Base-by-base conservation (phyloP, 1,140 invertebrate genomes). In the Probaryconus sp. region DNA sequence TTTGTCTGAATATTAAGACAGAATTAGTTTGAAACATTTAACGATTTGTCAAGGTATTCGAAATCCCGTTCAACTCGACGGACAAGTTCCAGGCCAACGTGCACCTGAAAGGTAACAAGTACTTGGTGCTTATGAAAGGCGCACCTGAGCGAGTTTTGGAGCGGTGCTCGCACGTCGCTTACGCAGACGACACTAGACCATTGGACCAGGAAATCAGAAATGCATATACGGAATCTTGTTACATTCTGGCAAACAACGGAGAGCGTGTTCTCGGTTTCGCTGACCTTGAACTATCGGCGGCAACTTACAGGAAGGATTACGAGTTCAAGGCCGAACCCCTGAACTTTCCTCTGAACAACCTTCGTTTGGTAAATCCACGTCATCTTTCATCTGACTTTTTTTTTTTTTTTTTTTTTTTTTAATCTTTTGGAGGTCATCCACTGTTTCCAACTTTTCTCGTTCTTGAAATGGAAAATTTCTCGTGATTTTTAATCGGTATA, bases 121-220 rank as follows among this genome's bases (percentile, higher is more conserved):
- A 83, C 80, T 68, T 95, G 4, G 78, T 96, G 24, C 92, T 94
- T 60, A 95, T 96, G 93, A 96, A 97, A 87, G 96, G 95, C 3
- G 96, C 96, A 38, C 95, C 96, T 1, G 96, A 97, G 86, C 88
- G 92, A 38, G 94, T 97, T 79, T 85, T 96, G 11, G 92, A 94
- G 43, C 89, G 92, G 10, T 96, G 94, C 80, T 85, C 89, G n/a
- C 92, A 90, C 1, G 91, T 94, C 74, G 93, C 28, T 92, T 93
- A 94, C 9, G 35, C 10, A 9, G 2, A 45, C 37, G 67, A 63
- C 17, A 77, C 74, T n/a, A 64, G 45, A 67, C 35, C 61, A 40
- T 17, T 79, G 11, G 68, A 67, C 11, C 45, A 79, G 17, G 58
- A 70, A 40, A 72, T 48, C 18, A 74, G 17, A 68, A 33, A 48